Base-by-base conservation (phyloP, 1,140 invertebrate species). In the Belonocnema kinseyi region DNA sequence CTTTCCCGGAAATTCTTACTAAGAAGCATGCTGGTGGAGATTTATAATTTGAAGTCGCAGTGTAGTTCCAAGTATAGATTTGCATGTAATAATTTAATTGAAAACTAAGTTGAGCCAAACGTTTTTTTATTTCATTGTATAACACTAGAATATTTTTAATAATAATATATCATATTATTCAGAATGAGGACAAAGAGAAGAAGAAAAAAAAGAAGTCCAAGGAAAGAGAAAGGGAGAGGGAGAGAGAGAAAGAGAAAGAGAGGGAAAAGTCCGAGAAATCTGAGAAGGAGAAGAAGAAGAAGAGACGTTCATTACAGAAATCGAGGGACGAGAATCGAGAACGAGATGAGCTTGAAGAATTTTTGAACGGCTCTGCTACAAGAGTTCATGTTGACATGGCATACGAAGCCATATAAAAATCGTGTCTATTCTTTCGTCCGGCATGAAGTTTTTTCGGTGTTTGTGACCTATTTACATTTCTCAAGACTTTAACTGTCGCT, bases 261-360 rank as follows among this genome's bases (percentile, higher is more conserved):
- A 88, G 90, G 83, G 88, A 92, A 77, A 91, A 91, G 80, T 75
- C 77, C 52, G 79, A 83, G 46, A 89, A 88, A 73, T 85, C 92
- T 0, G 80, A 92, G 88, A 86, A 92, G 51, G 90, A 92, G 52
- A 90, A 88, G 40, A 90, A 82, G 26, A 92, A 91, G 72, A 92
- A 92, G 50, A 91, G 87, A 74, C 86, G 87, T 66, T 93, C 92
- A 0, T 81, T 82, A 16, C 84, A 86, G 74, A 88, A 87, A 56
- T 81, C 86, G 3, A 85, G 80, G 73, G 85, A 92, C 70, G 88
- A 92, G 78, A 90, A 92, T 77, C 91, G 88, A 33, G 89, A 92
- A 77, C 87, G 90, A 58, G 93, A 93, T 76, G 94, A 94, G 83
- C 87, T 95, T 8, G 94, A 95, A 83, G 94, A 95, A 82, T 95